A percentile compares a stretch with the other conserved stretches of the same genome.
Evolutionary conservation across 2,113 vertebrate genomes (phyloP).

Genomic region (Saimiri boliviensis): DNA sequence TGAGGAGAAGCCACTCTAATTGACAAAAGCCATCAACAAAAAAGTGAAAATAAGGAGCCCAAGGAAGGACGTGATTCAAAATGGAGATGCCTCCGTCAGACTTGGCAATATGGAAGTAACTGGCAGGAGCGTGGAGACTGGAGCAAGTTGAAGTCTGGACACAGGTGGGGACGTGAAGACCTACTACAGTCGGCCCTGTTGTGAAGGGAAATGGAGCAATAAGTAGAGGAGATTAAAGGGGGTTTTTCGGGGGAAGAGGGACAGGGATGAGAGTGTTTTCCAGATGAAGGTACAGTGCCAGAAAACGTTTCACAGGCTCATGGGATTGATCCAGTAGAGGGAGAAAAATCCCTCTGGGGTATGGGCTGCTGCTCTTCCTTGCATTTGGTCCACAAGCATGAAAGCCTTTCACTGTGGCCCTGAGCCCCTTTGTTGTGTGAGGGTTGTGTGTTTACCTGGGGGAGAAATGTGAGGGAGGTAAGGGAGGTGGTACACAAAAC

Average conservation of each 20-base stretch:
- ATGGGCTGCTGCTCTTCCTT: background rate
- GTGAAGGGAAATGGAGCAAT: background rate
- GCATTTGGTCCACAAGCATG: background rate
- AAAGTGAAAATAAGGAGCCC: background rate
- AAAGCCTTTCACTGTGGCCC: background rate
- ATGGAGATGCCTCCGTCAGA: background rate
- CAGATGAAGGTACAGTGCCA: background rate
- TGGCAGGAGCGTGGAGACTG: background rate
- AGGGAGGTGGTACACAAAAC: no score
- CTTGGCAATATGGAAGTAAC: background rate
- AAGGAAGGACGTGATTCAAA: background rate
- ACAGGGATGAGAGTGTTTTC: background rate
- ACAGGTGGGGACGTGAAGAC: background rate
- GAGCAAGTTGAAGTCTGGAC: background rate
- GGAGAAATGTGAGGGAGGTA: background rate
- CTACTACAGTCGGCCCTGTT: background rate
- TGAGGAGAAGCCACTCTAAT: background rate
- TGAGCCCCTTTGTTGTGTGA: background rate
- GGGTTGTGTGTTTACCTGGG: background rate
- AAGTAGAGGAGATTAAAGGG: background rate
- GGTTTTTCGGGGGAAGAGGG: accelerated
- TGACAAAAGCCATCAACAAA: background rate
- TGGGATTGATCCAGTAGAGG: background rate
- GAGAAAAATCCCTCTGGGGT: background rate
- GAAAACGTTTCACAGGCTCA: background rate